Evolutionary conservation across 2,797 vertebrate genomes (phyloP).

Genomic region (Argyrosomus regius): DNA sequence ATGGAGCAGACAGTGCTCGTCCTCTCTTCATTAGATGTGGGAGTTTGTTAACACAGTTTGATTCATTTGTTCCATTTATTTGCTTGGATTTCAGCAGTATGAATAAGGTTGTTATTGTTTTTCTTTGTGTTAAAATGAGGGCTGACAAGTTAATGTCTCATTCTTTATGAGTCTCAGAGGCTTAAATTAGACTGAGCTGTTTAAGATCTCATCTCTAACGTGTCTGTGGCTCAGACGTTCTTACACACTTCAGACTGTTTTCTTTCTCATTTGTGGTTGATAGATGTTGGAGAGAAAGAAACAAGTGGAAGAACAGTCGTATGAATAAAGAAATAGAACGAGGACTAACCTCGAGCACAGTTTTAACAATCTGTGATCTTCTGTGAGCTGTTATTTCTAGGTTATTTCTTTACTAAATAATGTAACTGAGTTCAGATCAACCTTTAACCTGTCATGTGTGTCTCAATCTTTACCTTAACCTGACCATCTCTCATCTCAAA

Average conservation of each 20-base stretch:
- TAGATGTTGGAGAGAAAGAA: not conserved
- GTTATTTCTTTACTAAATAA: not conserved
- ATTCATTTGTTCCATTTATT: conserved; percentile 12
- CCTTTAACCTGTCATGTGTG: not conserved
- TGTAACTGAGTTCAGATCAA: not conserved
- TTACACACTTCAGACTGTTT: not conserved
- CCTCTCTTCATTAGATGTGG: conserved; percentile 19
- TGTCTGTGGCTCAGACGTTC: conserved; percentile 10
- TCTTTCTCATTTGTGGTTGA: not conserved
- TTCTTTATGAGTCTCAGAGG: conserved; percentile 11
- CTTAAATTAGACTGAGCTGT: not conserved
- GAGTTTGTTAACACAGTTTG: not conserved
- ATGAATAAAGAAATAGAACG: not conserved
- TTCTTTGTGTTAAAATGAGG: not conserved
- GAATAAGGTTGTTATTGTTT: not conserved
- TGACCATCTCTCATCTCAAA: not conserved
- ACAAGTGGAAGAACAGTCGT: not conserved
- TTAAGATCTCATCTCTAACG: not conserved
- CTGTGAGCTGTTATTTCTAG: too few relatives aligned
- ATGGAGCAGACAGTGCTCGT: not conserved
- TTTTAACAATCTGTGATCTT: not conserved
- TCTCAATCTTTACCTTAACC: not conserved
- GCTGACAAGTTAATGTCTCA: not conserved
- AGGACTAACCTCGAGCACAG: not conserved
- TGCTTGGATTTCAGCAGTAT: not conserved